Evolutionary conservation across 2,888 invertebrate genomes (phyloP).

Genomic region (Drosophila algonquin): DNA sequence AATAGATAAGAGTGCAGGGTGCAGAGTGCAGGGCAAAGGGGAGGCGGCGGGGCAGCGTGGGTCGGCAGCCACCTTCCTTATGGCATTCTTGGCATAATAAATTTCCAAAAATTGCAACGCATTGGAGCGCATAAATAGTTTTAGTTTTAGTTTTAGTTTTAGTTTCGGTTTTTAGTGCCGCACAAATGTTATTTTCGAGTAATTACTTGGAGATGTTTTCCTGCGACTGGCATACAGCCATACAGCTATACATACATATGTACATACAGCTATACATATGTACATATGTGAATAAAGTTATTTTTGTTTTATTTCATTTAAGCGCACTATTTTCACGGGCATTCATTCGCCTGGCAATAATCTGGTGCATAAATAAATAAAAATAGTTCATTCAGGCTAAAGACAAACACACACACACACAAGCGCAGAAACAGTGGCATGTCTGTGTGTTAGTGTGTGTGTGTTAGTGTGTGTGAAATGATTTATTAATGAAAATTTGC

Average conservation of each 20-base stretch:
- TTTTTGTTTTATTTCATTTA: slow-evolving; percentile 45
- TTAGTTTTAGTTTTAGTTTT: slow-evolving; percentile 1
- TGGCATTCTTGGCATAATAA: neutral
- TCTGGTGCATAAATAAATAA: slow-evolving; percentile 51
- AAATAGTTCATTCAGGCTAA: slow-evolving; percentile 49
- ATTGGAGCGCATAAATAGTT: slow-evolving; percentile 14
- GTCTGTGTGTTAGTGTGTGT: no score
- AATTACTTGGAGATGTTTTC: slow-evolving; percentile 41
- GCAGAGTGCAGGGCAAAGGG: neutral
- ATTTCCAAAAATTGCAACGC: slow-evolving; percentile 21
- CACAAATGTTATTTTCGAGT: slow-evolving; percentile 16
- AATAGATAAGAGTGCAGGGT: neutral
- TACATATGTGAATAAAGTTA: slow-evolving; percentile 14
- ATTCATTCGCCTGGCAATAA: slow-evolving; percentile 39
- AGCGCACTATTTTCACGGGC: slow-evolving; percentile 27
- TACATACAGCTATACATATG: no score
- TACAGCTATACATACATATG: no score
- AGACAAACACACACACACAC: slow-evolving; percentile 29
- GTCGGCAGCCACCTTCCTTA: slow-evolving; percentile 10
- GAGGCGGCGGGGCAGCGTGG: neutral
- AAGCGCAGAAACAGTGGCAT: no score
- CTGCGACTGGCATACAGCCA: no score
- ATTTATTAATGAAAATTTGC: slow-evolving; percentile 47
- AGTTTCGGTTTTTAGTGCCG: neutral
- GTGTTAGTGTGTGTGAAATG: slow-evolving; percentile 25